These are phyloP conservation scores for Lepidocyrtoides sp. DNA, from an alignment of 2,888 invertebrate genomes.

Conservation along the genomic window DNA sequence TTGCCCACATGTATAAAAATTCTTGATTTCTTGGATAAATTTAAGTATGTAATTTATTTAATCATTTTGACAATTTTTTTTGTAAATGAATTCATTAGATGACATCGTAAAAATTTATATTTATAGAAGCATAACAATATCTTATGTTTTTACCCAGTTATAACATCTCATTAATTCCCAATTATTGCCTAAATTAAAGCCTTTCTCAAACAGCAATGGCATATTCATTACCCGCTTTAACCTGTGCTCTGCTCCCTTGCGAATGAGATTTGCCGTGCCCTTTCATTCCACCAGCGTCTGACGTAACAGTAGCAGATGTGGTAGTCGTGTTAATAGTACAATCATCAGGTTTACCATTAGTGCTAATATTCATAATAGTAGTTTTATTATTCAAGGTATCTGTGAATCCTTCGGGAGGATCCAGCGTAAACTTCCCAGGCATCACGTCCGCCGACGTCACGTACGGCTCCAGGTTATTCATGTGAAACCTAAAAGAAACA, in stretches of 20 bases:
- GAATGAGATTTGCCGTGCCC: background rate
- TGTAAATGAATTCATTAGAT: too few relatives aligned
- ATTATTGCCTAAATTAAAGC: background rate
- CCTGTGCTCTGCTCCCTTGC: slow-evolving; percentile 31
- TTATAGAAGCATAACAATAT: too few relatives aligned
- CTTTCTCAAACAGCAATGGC: slow-evolving; percentile 75
- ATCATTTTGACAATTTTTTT: too few relatives aligned
- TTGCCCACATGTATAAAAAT: too few relatives aligned
- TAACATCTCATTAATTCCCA: background rate
- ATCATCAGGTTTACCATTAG: background rate
- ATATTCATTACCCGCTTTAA: slow-evolving; percentile 66
- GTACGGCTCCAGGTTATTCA: slow-evolving; percentile 60
- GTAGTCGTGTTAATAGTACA: background rate
- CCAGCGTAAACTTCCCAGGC: slow-evolving; percentile 53
- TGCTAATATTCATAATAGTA: background rate
- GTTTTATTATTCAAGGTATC: slow-evolving; percentile 39
- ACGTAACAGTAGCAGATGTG: background rate
- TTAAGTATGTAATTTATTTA: too few relatives aligned
- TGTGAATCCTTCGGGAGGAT: slow-evolving; percentile 67
- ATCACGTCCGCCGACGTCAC: slow-evolving; percentile 35
- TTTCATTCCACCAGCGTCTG: background rate
- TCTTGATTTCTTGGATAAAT: too few relatives aligned
- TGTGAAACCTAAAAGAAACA: slow-evolving; percentile 57
- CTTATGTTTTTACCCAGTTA: too few relatives aligned
- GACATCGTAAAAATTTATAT: too few relatives aligned